Evolutionary conservation across 1,140 invertebrate species (phyloP), one percentile per base, ranked within the genome.

Genomic region (Zaprionus davidi): DNA sequence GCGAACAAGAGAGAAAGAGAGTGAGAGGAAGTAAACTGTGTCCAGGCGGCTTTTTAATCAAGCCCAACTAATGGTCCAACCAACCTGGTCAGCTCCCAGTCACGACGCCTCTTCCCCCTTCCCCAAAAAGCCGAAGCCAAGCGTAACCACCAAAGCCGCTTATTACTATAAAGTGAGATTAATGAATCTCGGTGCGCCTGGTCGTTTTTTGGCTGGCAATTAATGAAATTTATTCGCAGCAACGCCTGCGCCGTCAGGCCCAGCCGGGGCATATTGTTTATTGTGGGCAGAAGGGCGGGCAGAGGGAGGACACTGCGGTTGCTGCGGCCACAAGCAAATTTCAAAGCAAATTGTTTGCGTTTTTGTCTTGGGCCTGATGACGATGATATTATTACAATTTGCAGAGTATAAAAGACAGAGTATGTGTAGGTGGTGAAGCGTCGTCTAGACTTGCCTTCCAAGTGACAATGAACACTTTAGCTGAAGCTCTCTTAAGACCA

Each of bases 131-230:
- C 34, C 34, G 22, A 77, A 69, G 57, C 82, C 58, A 87, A 84
- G 68, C 78, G 78, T 73, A 90, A 84, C 84, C 84, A 84, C 75
- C 69, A 91, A 82, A 90, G 87, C 86, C 83, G 86, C 86, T 90
- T 90, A 90, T 90, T 90, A 90, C 86, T 90, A 91, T 90, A 90
- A 90, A 90, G 86, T 91, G 79, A 91, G 88, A 90, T 90, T 90
- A 90, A 90, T 90, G 86, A 90, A 90, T 82, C 58, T 71, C 44
- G 62, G 46, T 46, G 59, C 60, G 67, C 58, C 20, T 51, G 64
- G 51, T 72, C 80, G 82, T 65, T 82, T 79, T 79, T 83, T 46
- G 70, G 71, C 74, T 81, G 84, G 85, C 84, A 88, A 87, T 87
- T 87, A 87, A 87, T 87, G 85, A 88, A 87, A 87, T 87, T 87